Conservation (phyloP, 2,797 vertebrate species). For the Echeneis naucrates region DNA sequence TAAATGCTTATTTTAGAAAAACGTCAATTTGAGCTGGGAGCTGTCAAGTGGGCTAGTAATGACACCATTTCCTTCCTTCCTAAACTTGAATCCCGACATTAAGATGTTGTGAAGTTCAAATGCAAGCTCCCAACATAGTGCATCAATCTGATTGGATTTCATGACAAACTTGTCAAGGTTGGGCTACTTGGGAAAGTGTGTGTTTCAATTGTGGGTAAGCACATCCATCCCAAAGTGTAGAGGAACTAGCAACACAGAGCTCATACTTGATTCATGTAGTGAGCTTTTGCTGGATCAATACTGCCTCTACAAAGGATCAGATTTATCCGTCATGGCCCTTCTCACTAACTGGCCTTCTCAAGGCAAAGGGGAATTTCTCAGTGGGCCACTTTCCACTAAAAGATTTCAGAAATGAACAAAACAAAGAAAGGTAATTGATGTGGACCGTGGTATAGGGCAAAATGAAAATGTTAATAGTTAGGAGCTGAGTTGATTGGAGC, state of each 20-base stretch:
- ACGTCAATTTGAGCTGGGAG: constrained; percentile 11
- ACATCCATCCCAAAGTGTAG: constrained; percentile 55
- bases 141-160: constrained; percentile 45
- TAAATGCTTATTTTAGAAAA: constrained; percentile 5
- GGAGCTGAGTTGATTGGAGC: constrained; percentile 41
- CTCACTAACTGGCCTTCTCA: constrained; percentile 66
- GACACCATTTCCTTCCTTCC: constrained; percentile 6
- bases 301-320: constrained; percentile 78
- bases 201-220: constrained; percentile 42
- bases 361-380: constrained; percentile 40
- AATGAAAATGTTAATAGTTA: constrained; percentile 39
- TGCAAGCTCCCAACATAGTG: background rate
- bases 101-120: constrained; percentile 19
- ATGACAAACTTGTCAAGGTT: constrained; percentile 50
- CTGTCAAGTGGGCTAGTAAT: background rate
- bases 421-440: constrained; percentile 29
- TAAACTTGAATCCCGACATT: constrained; percentile 1
- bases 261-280: constrained; percentile 80
- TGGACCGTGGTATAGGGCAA: constrained; percentile 13
- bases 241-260: constrained; percentile 53
- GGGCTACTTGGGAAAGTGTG: constrained; percentile 33
- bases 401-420: constrained; percentile 53
- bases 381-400: constrained; percentile 40
- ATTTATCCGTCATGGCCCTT: constrained; percentile 77
- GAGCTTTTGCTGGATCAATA: constrained; percentile 81